Base-by-base conservation (phyloP, 2,888 invertebrate species). In the Psococerastis gibbosa region DNA sequence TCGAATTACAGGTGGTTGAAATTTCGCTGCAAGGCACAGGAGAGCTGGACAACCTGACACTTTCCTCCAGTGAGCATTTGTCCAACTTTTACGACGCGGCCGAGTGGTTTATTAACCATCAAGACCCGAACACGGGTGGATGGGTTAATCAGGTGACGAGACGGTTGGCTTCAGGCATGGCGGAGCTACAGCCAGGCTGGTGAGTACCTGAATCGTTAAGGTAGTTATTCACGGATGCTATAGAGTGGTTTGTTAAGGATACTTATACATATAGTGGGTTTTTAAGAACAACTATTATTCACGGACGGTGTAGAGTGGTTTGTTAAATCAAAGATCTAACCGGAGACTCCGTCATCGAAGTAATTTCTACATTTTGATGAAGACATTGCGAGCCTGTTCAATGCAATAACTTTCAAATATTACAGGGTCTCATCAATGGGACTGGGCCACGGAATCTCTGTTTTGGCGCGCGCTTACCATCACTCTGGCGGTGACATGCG, bases 371-470 rank as follows among this genome's bases (percentile, higher is more conserved):
- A n/a, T n/a, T n/a, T n/a, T n/a, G n/a, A n/a, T n/a, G n/a, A n/a
- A n/a, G n/a, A n/a, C n/a, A n/a, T n/a, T n/a, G n/a, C n/a, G n/a
- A n/a, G n/a, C n/a, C n/a, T n/a, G n/a, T n/a, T n/a, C n/a, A n/a
- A n/a, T n/a, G n/a, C n/a, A n/a, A n/a, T n/a, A n/a, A n/a, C n/a
- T 11, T 31, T 42, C 8, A 35, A 2, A 27, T 45, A 43, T 27
- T 47, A 23, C 47, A 75, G 79, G 79, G 82, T 91, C 60, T 95
- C 94, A 0, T 89, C 95, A 1, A 98, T 98, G 98, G 92, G 89
- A 2, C 97, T 98, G 60, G 97, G 98, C 0, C 97, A 98, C 62
- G 88, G 80, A 18, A 82, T 98, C 52, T 95, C 95, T 0, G 73
- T 97, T n/a, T 68, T 98, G 43, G 75, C 88, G 1, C 71, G 98